Conservation (phyloP, 2,113 vertebrate genomes). For the Tyto alba region DNA sequence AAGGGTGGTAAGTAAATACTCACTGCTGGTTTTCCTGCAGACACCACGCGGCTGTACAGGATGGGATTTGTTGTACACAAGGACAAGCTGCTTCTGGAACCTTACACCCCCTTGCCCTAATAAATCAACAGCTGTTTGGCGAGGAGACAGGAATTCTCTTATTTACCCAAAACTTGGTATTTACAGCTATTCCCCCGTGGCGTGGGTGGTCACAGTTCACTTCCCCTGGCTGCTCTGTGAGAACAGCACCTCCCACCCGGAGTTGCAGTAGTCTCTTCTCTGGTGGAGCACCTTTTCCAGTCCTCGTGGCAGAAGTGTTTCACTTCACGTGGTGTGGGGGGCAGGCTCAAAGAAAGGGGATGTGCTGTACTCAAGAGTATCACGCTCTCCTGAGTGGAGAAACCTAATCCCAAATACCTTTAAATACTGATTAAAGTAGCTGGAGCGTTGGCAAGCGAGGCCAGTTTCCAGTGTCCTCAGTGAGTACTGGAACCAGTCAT, state of each 20-base stretch:
- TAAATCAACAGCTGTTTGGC: slow-evolving; percentile 12
- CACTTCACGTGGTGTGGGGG: fast-evolving
- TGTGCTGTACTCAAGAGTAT: not conserved
- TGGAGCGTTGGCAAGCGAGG: not conserved
- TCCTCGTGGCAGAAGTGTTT: fast-evolving
- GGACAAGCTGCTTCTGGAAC: not conserved
- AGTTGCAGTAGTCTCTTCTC: not conserved
- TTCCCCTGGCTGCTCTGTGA: not conserved
- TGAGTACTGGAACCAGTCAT: not conserved
- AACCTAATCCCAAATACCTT: not conserved
- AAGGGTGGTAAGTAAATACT: not conserved
- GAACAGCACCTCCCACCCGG: not conserved
- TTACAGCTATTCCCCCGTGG: not conserved
- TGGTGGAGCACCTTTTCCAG: not conserved
- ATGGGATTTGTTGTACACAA: not conserved
- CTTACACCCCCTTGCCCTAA: not conserved
- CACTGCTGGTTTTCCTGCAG: not conserved
- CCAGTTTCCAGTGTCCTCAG: not conserved
- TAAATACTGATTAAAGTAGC: not conserved
- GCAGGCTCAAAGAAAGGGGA: not conserved
- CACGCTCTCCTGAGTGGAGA: not conserved
- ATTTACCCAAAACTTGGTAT: not conserved
- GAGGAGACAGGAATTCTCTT: not conserved
- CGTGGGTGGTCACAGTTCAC: not conserved
- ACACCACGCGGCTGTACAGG: not conserved